Percentiles rank a stretch among this genome's conserved stretches.
These are phyloP conservation scores for Allygus modestus DNA, from an alignment of 2,888 invertebrate genomes.

Conservation along the genomic window DNA sequence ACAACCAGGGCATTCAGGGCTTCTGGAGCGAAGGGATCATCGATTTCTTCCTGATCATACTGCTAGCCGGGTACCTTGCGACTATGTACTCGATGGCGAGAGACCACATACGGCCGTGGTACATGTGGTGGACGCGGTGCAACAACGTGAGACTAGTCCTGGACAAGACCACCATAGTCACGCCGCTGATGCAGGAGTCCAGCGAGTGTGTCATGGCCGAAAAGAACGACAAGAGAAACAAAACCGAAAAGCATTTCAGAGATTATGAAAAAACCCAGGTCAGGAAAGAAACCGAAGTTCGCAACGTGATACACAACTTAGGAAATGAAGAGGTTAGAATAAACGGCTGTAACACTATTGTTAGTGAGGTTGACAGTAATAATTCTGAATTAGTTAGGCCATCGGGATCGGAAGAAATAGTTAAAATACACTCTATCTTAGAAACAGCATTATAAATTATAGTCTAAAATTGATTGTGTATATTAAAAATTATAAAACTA, in stretches of 20 bases:
- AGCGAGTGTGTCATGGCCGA: neutral
- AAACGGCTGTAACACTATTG: neutral
- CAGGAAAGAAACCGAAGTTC: neutral
- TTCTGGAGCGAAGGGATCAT: conserved; percentile 75
- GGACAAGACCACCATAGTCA: neutral
- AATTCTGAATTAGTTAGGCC: neutral
- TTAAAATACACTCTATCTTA: neutral
- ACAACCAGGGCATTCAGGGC: conserved; percentile 11
- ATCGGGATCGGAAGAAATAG: neutral
- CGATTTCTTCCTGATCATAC: conserved; percentile 80
- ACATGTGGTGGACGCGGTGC: conserved; percentile 70
- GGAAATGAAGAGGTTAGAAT: neutral
- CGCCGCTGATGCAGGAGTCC: neutral
- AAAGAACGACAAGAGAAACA: neutral
- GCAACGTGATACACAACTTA: neutral
- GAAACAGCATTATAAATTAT: neutral
- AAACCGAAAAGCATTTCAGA: neutral
- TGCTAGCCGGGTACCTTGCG: conserved; percentile 80
- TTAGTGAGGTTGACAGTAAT: neutral
- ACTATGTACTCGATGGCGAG: conserved; percentile 80
- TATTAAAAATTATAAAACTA: neutral
- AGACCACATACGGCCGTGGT: conserved; percentile 84
- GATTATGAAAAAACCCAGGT: neutral
- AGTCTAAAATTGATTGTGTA: conserved; percentile 14
- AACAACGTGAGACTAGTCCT: conserved; percentile 33